These are phyloP conservation scores for Lucilia sericata DNA, from an alignment of 1,140 invertebrate genomes.

Conservation along the genomic window DNA sequence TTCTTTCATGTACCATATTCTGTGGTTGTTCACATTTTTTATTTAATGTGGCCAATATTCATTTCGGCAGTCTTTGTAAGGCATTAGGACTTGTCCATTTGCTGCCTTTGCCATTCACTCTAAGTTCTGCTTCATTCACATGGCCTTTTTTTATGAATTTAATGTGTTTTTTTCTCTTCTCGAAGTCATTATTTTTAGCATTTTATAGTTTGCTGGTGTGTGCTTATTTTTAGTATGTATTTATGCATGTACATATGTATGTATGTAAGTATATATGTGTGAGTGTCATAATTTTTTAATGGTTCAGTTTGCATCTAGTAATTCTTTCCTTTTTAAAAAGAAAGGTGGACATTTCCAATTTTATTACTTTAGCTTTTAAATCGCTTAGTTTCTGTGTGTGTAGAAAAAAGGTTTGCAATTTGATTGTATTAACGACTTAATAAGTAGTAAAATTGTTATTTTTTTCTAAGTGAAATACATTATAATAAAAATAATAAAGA, in stretches of 20 bases:
- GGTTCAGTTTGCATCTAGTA: neutral
- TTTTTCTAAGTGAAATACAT: neutral
- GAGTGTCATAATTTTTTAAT: constrained; percentile 36
- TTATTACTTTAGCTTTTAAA: neutral
- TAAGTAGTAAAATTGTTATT: neutral
- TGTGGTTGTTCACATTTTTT: constrained; percentile 19
- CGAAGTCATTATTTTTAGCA: constrained; percentile 21
- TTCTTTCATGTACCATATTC: neutral
- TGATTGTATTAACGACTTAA: constrained; percentile 28
- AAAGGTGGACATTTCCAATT: constrained; percentile 26
- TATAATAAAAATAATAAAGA: neutral
- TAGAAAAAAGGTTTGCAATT: neutral
- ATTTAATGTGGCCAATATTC: constrained; percentile 33
- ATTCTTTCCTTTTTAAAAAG: constrained; percentile 26
- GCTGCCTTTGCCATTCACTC: neutral
- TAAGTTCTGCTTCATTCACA: neutral
- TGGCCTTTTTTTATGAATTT: constrained; percentile 21
- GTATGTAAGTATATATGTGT: neutral
- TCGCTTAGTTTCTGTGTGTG: neutral
- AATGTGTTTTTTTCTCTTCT: neutral
- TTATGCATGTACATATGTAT: too few species aligned
- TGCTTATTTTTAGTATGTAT: too few species aligned
- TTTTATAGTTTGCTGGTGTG: neutral
- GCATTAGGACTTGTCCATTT: neutral
- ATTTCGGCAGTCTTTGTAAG: constrained; percentile 4